A percentile compares a stretch with the other conserved stretches of the same genome.
These are phyloP conservation scores for Ailuropoda melanoleuca DNA, from an alignment of 2,113 vertebrate genomes.

Conservation along the genomic window DNA sequence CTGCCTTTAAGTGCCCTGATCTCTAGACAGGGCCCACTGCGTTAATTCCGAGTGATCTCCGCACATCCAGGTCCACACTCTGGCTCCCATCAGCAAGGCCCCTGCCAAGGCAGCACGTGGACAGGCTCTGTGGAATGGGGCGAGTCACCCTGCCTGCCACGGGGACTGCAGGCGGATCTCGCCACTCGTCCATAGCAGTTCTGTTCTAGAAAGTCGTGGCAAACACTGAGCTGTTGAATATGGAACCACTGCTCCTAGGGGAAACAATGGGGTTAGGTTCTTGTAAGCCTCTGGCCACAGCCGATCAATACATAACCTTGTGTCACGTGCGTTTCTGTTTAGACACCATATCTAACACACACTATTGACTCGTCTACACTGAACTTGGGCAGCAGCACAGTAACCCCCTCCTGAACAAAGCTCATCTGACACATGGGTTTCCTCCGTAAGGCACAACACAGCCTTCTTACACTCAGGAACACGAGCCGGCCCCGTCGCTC, in stretches of 20 bases:
- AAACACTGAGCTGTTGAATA: background rate
- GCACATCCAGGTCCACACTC: background rate
- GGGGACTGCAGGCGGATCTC: background rate
- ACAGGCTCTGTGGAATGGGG: background rate
- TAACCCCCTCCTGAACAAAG: background rate
- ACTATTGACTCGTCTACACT: background rate
- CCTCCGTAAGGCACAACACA: background rate
- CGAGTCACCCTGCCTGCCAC: background rate
- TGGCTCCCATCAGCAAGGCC: background rate
- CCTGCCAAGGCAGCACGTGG: background rate
- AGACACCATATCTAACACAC: background rate
- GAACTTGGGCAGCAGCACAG: background rate
- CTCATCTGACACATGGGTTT: accelerated
- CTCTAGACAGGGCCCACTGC: background rate
- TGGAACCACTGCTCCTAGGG: background rate
- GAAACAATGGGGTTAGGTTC: background rate
- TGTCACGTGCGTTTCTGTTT: background rate
- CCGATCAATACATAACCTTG: background rate
- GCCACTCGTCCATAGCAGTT: background rate
- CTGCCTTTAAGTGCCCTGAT: background rate
- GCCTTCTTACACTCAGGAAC: background rate
- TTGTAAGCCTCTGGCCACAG: background rate
- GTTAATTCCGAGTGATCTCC: no score
- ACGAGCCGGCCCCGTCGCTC: no score
- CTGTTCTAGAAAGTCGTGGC: background rate